These are phyloP conservation scores for Echinops telfairi DNA, from an alignment of 2,113 vertebrate species.

Conservation along the genomic window DNA sequence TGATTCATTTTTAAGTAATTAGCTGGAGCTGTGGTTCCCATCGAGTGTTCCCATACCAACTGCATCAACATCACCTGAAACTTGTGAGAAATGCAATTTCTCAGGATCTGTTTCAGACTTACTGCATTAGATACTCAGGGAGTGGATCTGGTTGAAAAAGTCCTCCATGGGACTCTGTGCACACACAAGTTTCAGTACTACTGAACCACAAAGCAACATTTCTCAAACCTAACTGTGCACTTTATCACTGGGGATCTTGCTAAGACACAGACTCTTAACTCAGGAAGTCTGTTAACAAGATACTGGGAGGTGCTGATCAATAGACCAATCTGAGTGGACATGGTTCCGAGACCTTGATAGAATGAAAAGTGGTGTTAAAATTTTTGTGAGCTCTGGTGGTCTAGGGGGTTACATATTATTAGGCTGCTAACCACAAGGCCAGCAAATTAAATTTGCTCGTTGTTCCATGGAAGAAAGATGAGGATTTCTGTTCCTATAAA, in stretches of 20 bases:
- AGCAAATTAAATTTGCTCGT: too few relatives aligned
- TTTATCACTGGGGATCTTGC: neutral
- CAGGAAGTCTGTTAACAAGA: neutral
- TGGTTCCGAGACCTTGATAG: too few relatives aligned
- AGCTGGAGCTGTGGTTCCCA: neutral
- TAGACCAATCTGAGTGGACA: too few relatives aligned
- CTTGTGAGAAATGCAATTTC: neutral
- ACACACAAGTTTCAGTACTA: neutral
- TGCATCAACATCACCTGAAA: neutral
- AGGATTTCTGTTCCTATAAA: too few relatives aligned
- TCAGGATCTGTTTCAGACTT: neutral
- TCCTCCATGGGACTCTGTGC: neutral
- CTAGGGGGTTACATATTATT: too few relatives aligned
- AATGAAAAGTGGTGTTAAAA: too few relatives aligned
- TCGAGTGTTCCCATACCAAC: neutral
- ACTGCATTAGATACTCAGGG: neutral
- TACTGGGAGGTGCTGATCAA: too few relatives aligned
- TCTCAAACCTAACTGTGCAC: neutral
- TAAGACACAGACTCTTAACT: conserved; percentile 26
- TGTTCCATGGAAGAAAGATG: too few relatives aligned
- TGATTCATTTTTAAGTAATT: conserved; percentile 23
- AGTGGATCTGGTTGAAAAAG: neutral
- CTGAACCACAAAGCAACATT: neutral
- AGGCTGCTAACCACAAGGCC: too few relatives aligned
- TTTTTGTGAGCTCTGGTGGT: too few relatives aligned